Base-by-base conservation (phyloP, 2,797 vertebrate species). In the Sebastes oblongus region DNA sequence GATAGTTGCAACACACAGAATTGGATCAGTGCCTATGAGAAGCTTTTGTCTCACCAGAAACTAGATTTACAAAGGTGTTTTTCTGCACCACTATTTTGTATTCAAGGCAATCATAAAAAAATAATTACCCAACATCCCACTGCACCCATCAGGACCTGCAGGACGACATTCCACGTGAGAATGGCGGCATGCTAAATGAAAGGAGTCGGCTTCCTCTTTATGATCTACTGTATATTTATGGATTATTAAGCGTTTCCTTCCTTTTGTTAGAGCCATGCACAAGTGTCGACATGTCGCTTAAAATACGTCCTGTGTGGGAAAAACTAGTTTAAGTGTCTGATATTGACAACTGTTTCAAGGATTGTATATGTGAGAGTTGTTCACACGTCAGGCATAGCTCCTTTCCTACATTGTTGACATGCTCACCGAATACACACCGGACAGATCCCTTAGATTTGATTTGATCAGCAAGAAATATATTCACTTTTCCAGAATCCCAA, bases 131-230 rank as follows among this genome's bases (percentile, higher is more conserved):
- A 79, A 46, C 58, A 76, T 20, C 52, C 14, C 76, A 68, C 81
- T 72, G 54, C 64, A 68, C 62, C 77, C 32, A 81, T 76, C 29
- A 50, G 66, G 73, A 82, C 80, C 8, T 5, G 79, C 9, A 22
- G 8, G 46, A 16, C 25, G 8, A 59, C 72, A 81, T 78, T 78
- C 56, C 61, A 66, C n/a, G 6, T 42, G 16, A 65, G 65, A 70
- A 9, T 75, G 39, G 70, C 64, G 16, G 25, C 22, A 39, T 36
- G 13, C n/a, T 72, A 9, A 68, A 74, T 67, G 24, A 81, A 80
- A 80, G 29, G 9, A 24, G 61, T 50, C 11, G 2, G 27, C 13
- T 5, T 46, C 59, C 1, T 20, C 50, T 73, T 67, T 34, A 54
- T 60, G 34, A 54, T 46, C 39, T 27, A 3, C 9, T 75, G 22